Conservation (phyloP, 2,888 invertebrate species). For the Actias luna region DNA sequence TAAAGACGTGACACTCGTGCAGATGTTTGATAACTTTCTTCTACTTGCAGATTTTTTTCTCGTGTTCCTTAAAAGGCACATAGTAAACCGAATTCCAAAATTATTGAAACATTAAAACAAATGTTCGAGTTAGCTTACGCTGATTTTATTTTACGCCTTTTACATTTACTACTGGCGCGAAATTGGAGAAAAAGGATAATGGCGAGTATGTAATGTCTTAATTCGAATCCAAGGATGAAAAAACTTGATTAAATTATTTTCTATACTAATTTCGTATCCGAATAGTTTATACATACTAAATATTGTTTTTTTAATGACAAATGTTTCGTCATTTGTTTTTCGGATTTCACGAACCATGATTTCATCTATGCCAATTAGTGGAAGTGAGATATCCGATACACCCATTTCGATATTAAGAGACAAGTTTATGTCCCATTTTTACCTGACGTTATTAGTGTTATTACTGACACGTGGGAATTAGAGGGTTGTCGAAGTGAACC, state of each 20-base stretch:
- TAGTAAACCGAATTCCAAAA: slow-evolving; percentile 67
- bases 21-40: slow-evolving; percentile 79
- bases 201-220: slow-evolving; percentile 73
- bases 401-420: slow-evolving; percentile 54
- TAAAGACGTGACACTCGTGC: slow-evolving; percentile 80
- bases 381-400: slow-evolving; percentile 64
- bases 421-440: slow-evolving; percentile 69
- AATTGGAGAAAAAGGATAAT: slow-evolving; percentile 72
- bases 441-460: slow-evolving; percentile 61
- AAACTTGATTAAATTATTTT: slow-evolving; percentile 62
- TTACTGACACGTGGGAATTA: slow-evolving; percentile 67
- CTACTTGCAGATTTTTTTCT: slow-evolving; percentile 71
- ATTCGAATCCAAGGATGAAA: slow-evolving; percentile 34
- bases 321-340: slow-evolving; percentile 60
- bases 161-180: slow-evolving; percentile 69
- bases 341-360: slow-evolving; percentile 41
- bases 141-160: slow-evolving; percentile 68
- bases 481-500: slow-evolving; percentile 57
- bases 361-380: slow-evolving; percentile 61
- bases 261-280: slow-evolving; percentile 50
- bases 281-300: slow-evolving; percentile 50
- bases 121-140: slow-evolving; percentile 62
- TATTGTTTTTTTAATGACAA: slow-evolving; percentile 60
- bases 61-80: slow-evolving; percentile 71
- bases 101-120: slow-evolving; percentile 78